Base-by-base conservation (phyloP, 2,888 invertebrate genomes). In the Nebria salina region DNA sequence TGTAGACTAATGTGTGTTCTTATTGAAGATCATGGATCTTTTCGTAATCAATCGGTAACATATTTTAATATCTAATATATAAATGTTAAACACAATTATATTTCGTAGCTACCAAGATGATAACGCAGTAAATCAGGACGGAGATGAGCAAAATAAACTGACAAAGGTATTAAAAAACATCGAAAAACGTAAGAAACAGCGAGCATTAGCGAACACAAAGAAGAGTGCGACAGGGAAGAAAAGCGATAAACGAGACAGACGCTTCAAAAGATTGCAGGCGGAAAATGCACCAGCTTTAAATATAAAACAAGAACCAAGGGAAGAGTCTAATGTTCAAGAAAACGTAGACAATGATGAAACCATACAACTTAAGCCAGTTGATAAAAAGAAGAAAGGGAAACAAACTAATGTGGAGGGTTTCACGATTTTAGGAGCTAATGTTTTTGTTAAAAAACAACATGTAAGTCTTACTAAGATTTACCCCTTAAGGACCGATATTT, bases 41-140 rank as follows among this genome's bases (percentile, higher is more conserved):
- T 94, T 94, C 86, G 91, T 94, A 83, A 91, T 94, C 77, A 93
- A 94, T 86, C 92, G 94, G 94, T 94, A 89, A 84, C 84, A 85
- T 85, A 80, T 72, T 34, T 54, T 65, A 54, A 82, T 82, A 73
- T 81, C 64, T 74, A 77, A 72, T 73, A 64, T 68, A 76, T 26
- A 82, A 54, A 26, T 8, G 79, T 5, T 34, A 3, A 54, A 54
- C 8, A 7, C 11, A 54, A 77, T 72, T 64, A 81, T 73, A 73
- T 83, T 82, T 84, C 85, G 70, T 83, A 91, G 92, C 85, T 92
- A 91, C 84, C 90, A 91, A 73, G 85, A 86, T 66, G 88, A 89
- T 82, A 87, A 90, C 78, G 87, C 88, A 81, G 83, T 87, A 72
- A 87, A 89, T 84, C 86, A 86, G 83, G 86, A 86, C 64, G 86